phyloP scores from a whole-genome alignment of 2,888 invertebrate species.

The Taenaris catops region DNA sequence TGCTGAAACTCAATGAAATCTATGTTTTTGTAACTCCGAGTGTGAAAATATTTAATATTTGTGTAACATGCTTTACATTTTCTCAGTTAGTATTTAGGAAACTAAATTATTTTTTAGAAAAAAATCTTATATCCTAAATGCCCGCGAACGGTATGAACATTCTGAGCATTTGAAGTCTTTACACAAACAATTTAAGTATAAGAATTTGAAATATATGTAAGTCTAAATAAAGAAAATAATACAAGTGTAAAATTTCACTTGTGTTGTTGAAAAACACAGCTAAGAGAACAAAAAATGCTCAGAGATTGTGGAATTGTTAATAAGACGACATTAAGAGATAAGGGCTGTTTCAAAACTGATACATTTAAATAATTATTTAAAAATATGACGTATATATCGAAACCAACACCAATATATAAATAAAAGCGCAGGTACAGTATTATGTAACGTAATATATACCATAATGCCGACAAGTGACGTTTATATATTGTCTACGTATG shows the following conservation, averaged over 20 bases:
- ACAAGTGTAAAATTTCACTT: too few relatives aligned
- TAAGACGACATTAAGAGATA: not conserved
- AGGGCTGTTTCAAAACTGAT: not conserved
- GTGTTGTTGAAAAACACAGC: too few relatives aligned
- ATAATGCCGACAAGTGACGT: constrained; percentile 18
- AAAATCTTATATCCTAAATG: constrained; percentile 3
- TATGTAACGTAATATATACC: constrained; percentile 19
- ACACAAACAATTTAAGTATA: too few relatives aligned
- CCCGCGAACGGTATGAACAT: constrained; percentile 32
- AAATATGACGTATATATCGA: constrained; percentile 11
- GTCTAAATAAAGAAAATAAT: too few relatives aligned
- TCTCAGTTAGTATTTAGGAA: not conserved
- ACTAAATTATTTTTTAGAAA: not conserved
- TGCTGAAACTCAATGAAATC: constrained; percentile 3
- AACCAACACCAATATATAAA: constrained; percentile 27
- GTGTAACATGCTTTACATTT: constrained; percentile 12
- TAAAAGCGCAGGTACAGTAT: constrained; percentile 29
- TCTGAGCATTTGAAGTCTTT: constrained; percentile 31
- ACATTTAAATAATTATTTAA: constrained; percentile 2
- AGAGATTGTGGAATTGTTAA: constrained; percentile 7
- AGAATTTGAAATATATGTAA: too few relatives aligned
- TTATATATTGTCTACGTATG: constrained; percentile 27
- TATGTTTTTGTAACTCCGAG: too few relatives aligned
- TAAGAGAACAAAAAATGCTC: constrained; percentile 24
- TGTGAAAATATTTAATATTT: too few relatives aligned